Evolutionary conservation across 2,888 invertebrate genomes (phyloP).

Genomic region (Dione juno): DNA sequence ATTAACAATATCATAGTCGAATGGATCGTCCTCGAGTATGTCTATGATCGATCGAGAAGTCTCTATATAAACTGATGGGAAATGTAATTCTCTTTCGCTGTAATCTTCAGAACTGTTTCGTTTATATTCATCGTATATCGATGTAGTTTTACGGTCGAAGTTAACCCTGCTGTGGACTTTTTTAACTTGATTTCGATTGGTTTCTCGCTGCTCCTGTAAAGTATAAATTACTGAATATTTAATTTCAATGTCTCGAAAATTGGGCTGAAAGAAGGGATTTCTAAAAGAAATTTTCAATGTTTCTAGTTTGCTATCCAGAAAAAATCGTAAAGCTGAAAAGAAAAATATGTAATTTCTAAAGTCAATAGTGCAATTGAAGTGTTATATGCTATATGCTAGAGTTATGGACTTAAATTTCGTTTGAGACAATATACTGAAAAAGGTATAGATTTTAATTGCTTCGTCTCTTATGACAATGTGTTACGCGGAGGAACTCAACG

Average conservation of each 20-base stretch:
- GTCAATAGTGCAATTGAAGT: too few relatives aligned
- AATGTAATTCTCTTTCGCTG: conserved; percentile 52
- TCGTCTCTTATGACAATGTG: too few relatives aligned
- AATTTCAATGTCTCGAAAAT: not conserved
- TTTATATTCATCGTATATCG: not conserved
- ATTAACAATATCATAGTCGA: conserved; percentile 77
- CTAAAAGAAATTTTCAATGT: too few relatives aligned
- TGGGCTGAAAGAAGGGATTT: too few relatives aligned
- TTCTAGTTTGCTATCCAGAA: too few relatives aligned
- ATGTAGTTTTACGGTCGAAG: conserved; percentile 51
- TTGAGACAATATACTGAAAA: too few relatives aligned
- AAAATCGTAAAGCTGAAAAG: too few relatives aligned
- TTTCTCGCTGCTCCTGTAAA: not conserved
- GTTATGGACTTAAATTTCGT: too few relatives aligned
- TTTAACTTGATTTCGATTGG: not conserved
- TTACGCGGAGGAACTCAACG: too few relatives aligned
- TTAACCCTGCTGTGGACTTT: conserved; percentile 55
- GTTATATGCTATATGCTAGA: too few relatives aligned
- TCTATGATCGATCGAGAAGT: conserved; percentile 49
- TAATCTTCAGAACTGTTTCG: conserved; percentile 57
- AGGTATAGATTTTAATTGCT: too few relatives aligned
- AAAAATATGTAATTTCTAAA: too few relatives aligned
- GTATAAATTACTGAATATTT: conserved; percentile 34
- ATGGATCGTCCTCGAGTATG: conserved; percentile 69
- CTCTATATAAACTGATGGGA: conserved; percentile 48